Evolutionary conservation across 2,888 invertebrate species (phyloP), one percentile per base, ranked within the genome.

Genomic region (Acleris laterana): DNA sequence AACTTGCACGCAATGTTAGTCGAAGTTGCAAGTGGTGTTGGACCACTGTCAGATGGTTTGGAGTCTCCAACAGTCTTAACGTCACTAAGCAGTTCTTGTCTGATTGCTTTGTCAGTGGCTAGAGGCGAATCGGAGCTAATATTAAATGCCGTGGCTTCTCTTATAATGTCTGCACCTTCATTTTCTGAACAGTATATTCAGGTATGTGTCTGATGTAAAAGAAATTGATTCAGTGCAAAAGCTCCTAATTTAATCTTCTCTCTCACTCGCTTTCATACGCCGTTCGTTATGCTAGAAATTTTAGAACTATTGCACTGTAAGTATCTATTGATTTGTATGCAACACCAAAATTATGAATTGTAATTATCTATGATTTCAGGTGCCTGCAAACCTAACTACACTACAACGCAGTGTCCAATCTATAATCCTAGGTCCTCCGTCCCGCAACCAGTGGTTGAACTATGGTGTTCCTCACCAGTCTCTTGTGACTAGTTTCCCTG

Each of bases 91-190:
- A 98, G 98, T 83, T 96, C 99, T 1, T 98, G 98, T 74, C 94
- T 99, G 9, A 94, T 99, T 61, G 97, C 98, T 62, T 93, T 99
- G 68, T 97, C 98, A 16, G 97, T 99, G 56, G 98, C 99, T 1
- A 94, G 97, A 63, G 99, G 99, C 5, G 97, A 98, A 83, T 97
- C 98, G 11, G 98, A 98, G 68, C 96, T 98, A 79, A 95, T 98
- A 76, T 93, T 99, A 6, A 95, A 96, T 75, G 98, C 99, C 5
- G 95, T 97, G 46, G 96, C 97, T 4, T 96, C 98, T 28, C 93
- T 99, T 71, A 94, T 98, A 51, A 98, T 98, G 96, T 97, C 97
- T 62, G 95, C 97, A 0, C 93, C 96, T 73, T 94, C 95, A 56
- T 90, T 98, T 22, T 95, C 97, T 4, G 93, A 95, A 61, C 98